Evolutionary conservation across 2,888 invertebrate genomes (phyloP), one percentile per base, ranked within the genome.

Genomic region (Limenitis camilla): DNA sequence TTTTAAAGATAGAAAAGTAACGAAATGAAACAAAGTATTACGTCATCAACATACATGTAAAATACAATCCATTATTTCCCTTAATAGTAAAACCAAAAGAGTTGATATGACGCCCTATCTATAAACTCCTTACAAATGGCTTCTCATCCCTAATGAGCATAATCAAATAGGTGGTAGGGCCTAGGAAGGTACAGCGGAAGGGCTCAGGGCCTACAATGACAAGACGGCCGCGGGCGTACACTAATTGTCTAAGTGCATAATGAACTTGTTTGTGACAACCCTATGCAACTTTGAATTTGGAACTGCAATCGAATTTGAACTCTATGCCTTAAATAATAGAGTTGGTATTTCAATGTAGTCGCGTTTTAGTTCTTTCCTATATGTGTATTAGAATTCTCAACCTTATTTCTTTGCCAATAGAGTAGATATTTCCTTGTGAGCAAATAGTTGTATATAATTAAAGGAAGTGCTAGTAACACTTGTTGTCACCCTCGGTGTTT

Each of bases 191-290:
- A 71, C 69, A 65, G 69, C 78, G 82, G 83, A 81, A 82, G 62
- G 68, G 76, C 79, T 69, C 66, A 71, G 70, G 77, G 80, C 70
- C 70, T 71, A 72, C 72, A 74, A 69, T 71, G 74, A 65, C 67
- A 55, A 63, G 64, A 62, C 61, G 64, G 69, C 79, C 71, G 67
- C 72, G 60, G 71, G 82, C 78, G 73, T 83, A 82, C 85, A 84
- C 76, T 85, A 83, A 85, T 85, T 85, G 83, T 84, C 76, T 84
- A 85, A 85, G 85, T 85, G 83, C 74, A 83, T 85, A 85, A 85
- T 82, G 76, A 84, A 82, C 82, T 83, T 83, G 72, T 83, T 78
- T 73, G 72, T 68, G 71, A 70, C 77, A 80, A 71, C 81, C 80
- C 77, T 81, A 69, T 64, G 63, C 62, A 68, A 68, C 64, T 71